Base-by-base conservation (phyloP, 2,888 invertebrate species). In the Apamea anceps region DNA sequence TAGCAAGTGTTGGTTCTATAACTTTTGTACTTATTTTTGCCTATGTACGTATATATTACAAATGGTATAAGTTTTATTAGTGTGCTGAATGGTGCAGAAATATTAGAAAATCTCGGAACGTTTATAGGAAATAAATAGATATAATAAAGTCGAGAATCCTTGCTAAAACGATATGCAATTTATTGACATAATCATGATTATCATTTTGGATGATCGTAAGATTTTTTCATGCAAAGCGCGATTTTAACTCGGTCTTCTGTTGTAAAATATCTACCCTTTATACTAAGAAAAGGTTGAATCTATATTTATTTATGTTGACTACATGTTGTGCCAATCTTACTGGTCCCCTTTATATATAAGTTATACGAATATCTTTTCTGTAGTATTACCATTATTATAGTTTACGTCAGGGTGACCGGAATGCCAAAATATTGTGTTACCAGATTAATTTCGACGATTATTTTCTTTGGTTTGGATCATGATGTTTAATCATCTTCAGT, bases 381-480 rank as follows among this genome's bases (percentile, higher is more conserved):
- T 88, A 85, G 80, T 87, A 78, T 87, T 87, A 86, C 77, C 77
- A 72, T 72, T 60, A 62, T 76, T 62, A 73, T 70, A 85, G 77
- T 86, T 79, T 87, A 87, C 84, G 80, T 88, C 89, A 90, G 74
- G 89, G 90, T 91, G 89, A 90, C 91, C 85, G 87, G 88, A 91
- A 92, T 92, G 91, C 94, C 95, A 94, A 94, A 92, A 90, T 84
- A 89, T 85, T 90, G 90, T 91, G 93, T 93, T 92, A 92, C 93
- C 92, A 92, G 77, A 88, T 73, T 81, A 57, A 74, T 85, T 70
- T 84, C 28, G 51, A 82, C 67, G 15, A 70, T 78, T 81, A n/a
- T 72, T 84, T 77, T 78, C 62, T 70, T 77, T n/a, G 62, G 25
- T 72, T 72, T 78, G 62, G 42, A 63, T 25, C 28, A n/a, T 72